These are phyloP conservation scores for Elanoides forficatus DNA, from an alignment of 2,113 vertebrate species.

Conservation along the genomic window DNA sequence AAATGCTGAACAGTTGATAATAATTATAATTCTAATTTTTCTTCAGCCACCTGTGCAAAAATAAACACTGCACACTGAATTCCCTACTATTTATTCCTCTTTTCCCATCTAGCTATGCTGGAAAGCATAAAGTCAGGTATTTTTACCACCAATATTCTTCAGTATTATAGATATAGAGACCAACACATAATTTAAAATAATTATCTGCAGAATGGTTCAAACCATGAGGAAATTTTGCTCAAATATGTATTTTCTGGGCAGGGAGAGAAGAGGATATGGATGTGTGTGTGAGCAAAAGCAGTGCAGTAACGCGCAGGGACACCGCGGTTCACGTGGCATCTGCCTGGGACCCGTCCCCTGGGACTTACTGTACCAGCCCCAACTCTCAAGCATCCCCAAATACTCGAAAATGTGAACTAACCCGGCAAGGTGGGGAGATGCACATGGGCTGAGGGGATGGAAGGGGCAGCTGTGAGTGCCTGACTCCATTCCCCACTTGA, in stretches of 20 bases:
- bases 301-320: neutral
- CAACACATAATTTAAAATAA: neutral
- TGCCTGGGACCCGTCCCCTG: neutral
- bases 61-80: neutral
- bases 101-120: neutral
- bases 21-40: neutral
- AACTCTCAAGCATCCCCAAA: neutral
- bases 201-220: neutral
- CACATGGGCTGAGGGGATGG: fast-evolving
- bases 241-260: neutral
- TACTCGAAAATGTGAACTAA: neutral
- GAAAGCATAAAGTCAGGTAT: neutral
- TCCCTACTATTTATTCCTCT: neutral
- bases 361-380: neutral
- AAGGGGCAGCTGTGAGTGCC: neutral
- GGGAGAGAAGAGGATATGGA: neutral
- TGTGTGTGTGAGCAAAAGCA: fast-evolving
- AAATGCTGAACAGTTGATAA: neutral
- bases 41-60: neutral
- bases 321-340: neutral
- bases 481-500: neutral
- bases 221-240: neutral
- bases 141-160: neutral
- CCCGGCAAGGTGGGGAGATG: fast-evolving
- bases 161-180: neutral